phyloP scores from a whole-genome alignment of 2,797 vertebrate genomes.

The Sarcoramphus papa region DNA sequence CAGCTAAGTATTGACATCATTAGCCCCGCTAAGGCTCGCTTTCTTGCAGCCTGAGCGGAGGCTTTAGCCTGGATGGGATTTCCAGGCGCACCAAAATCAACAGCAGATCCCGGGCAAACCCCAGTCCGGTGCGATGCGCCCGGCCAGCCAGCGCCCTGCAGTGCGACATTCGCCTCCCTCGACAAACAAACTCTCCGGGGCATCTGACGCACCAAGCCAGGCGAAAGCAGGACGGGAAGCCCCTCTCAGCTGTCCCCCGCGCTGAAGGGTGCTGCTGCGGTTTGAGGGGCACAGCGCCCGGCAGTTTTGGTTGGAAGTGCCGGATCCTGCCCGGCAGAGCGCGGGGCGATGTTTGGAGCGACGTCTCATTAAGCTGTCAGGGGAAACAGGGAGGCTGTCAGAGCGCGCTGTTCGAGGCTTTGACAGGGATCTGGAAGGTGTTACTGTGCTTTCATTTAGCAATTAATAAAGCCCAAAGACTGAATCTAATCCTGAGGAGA shows the following conservation, averaged over 20 bases:
- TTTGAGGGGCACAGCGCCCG: not conserved
- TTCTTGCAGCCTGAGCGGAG: not conserved
- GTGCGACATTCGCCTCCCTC: not conserved
- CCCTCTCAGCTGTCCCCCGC: not conserved
- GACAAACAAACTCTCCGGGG: not conserved
- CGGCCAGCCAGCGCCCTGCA: accelerated
- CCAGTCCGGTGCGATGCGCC: accelerated
- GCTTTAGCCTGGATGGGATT: not conserved
- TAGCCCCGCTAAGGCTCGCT: not conserved
- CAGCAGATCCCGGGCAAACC: not conserved
- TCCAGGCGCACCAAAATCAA: not conserved
- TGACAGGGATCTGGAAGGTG: not conserved
- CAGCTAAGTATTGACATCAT: not conserved
- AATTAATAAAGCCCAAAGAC: not conserved
- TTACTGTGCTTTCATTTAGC: not conserved
- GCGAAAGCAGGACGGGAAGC: accelerated
- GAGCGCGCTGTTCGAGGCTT: not conserved
- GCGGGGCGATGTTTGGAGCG: not conserved
- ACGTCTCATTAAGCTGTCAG: not conserved
- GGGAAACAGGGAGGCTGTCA: not conserved
- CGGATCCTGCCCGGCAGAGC: not conserved
- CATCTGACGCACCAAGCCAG: too few species aligned
- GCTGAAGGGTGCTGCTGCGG: not conserved
- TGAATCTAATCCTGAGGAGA: not conserved
- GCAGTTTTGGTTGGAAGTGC: not conserved